Conservation (phyloP, 2,888 invertebrate species). For the Mythimna lalbum region DNA sequence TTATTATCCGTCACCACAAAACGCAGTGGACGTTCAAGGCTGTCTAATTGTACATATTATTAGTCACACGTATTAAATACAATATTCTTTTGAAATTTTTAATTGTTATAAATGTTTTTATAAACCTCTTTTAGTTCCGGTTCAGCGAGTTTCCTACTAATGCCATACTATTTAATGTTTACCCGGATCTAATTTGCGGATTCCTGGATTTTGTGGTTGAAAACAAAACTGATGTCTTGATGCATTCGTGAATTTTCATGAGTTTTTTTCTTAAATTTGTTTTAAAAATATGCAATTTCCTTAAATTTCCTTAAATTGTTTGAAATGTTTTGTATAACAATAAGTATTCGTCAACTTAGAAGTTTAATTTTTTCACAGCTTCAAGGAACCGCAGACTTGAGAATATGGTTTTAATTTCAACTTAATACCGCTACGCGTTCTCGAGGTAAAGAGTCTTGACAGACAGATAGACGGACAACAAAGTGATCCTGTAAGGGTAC, state of each 20-base stretch:
- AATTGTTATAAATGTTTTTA: conserved; percentile 33
- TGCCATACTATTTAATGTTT: conserved; percentile 20
- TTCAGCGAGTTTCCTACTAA: conserved; percentile 21
- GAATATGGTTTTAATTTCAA: too few relatives aligned
- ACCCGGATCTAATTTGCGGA: conserved; percentile 1
- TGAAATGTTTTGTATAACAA: too few relatives aligned
- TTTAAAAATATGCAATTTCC: background rate
- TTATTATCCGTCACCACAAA: conserved; percentile 55
- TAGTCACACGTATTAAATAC: conserved; percentile 32
- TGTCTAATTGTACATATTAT: conserved; percentile 54
- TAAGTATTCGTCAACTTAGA: too few relatives aligned
- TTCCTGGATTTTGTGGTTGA: conserved; percentile 10
- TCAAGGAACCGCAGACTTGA: too few relatives aligned
- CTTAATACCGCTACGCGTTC: too few relatives aligned
- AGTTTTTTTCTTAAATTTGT: background rate
- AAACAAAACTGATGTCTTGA: background rate
- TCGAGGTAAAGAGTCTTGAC: too few relatives aligned
- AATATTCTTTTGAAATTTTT: conserved; percentile 40
- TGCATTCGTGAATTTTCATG: conserved; percentile 2
- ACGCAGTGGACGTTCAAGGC: conserved; percentile 64
- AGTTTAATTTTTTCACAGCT: too few relatives aligned
- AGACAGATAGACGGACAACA: too few relatives aligned
- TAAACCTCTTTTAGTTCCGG: conserved; percentile 15
- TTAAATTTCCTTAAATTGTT: too few relatives aligned
- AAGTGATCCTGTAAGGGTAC: too few relatives aligned